Evolutionary conservation across 2,888 invertebrate species (phyloP).

Genomic region (Drosophila monieri): DNA sequence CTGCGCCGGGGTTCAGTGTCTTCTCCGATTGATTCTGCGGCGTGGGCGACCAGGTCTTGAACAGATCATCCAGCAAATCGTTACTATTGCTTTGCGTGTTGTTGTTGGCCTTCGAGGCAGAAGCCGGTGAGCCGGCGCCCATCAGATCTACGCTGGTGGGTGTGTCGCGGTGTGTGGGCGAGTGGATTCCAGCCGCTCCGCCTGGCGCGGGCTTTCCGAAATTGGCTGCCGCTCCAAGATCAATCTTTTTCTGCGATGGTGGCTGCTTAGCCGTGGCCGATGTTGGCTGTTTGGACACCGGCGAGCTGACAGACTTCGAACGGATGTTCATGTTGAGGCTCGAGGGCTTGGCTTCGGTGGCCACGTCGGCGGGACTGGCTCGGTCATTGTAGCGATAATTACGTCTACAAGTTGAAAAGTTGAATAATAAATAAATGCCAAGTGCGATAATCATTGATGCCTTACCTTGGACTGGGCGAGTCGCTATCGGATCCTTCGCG

Average conservation of each 20-base stretch:
- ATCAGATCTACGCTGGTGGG: constrained; percentile 79
- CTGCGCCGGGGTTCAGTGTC: constrained; percentile 81
- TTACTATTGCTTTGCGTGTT: constrained; percentile 79
- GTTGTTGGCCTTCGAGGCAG: constrained; percentile 60
- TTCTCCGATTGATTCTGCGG: constrained; percentile 62
- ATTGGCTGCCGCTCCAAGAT: constrained; percentile 88
- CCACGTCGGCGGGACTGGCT: constrained; percentile 81
- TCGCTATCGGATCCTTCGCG: constrained; percentile 89
- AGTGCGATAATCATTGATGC: not conserved
- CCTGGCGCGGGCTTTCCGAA: constrained; percentile 85
- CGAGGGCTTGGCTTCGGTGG: constrained; percentile 72
- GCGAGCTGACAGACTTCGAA: constrained; percentile 76
- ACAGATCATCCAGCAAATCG: constrained; percentile 85
- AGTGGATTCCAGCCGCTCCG: constrained; percentile 82
- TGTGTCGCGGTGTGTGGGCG: constrained; percentile 84
- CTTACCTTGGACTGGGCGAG: constrained; percentile 84
- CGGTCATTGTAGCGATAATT: constrained; percentile 84
- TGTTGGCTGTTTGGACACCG: constrained; percentile 67
- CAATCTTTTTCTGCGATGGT: constrained; percentile 86
- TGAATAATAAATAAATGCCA: not conserved
- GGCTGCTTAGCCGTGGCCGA: constrained; percentile 84
- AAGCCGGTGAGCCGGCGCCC: constrained; percentile 60
- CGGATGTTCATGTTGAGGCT: constrained; percentile 80
- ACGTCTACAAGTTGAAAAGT: constrained; percentile 54
- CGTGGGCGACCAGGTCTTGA: constrained; percentile 85